These are phyloP conservation scores for Toxotes chatareus DNA, from an alignment of 2,113 vertebrate genomes.

Conservation along the genomic window DNA sequence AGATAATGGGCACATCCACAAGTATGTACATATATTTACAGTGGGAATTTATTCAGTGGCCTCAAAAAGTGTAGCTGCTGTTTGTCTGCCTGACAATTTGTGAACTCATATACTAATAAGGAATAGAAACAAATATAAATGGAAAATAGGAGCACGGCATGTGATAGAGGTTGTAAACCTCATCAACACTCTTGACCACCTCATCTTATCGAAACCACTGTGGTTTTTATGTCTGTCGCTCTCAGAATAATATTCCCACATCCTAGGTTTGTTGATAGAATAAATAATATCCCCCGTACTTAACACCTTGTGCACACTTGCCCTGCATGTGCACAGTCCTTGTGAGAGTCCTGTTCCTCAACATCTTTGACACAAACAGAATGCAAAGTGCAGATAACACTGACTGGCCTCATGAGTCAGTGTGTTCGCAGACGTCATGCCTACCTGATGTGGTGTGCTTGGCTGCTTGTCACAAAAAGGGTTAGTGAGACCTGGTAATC, in stretches of 20 bases:
- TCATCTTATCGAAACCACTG: constrained; percentile 1
- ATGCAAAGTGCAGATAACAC: constrained; percentile 11
- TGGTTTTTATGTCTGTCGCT: not conserved
- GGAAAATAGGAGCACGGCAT: not conserved
- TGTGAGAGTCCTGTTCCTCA: not conserved
- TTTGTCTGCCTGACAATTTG: not conserved
- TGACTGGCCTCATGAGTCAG: constrained; percentile 7
- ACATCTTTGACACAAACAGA: constrained; percentile 1
- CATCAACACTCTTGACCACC: constrained; percentile 7
- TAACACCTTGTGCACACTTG: constrained; percentile 4
- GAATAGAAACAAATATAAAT: not conserved
- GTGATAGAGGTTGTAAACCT: not conserved
- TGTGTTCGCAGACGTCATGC: not conserved
- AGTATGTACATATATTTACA: constrained; percentile 17
- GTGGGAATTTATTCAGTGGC: not conserved
- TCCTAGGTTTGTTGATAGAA: not conserved
- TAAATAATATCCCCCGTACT: not conserved
- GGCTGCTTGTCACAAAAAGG: not conserved
- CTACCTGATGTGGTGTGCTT: constrained; percentile 8
- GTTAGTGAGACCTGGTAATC: not conserved
- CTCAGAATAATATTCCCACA: not conserved
- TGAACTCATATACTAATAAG: not conserved
- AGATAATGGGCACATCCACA: constrained; percentile 47
- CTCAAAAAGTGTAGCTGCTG: not conserved
- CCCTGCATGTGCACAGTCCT: constrained; percentile 13